Percentiles rank a stretch among this genome's conserved stretches.
Evolutionary conservation across 2,888 invertebrate species (phyloP).

Genomic region (Octodonta nipae): DNA sequence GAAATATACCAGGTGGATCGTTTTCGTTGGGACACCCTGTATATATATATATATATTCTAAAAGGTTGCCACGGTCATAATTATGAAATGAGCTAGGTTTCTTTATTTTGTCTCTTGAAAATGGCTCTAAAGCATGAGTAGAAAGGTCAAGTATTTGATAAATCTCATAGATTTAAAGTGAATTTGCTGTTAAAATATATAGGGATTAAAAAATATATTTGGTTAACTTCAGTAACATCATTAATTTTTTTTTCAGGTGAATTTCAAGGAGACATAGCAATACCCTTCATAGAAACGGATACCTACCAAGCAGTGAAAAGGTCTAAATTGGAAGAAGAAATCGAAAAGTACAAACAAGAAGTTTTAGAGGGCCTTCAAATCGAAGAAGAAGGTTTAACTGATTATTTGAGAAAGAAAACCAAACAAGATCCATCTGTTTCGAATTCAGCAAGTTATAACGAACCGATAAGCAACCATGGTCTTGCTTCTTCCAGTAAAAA

Average conservation of each 20-base stretch:
- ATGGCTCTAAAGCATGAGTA: too few species aligned
- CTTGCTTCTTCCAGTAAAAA: conserved; percentile 15
- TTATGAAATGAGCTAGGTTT: too few species aligned
- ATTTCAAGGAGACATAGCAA: conserved; percentile 73
- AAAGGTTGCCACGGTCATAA: too few species aligned
- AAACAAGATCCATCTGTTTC: conserved; percentile 42
- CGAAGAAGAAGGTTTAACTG: conserved; percentile 70
- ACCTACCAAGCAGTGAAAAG: conserved; percentile 21
- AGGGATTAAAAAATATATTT: neutral
- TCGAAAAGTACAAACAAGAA: conserved; percentile 71
- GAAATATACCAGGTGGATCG: too few species aligned
- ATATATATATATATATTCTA: too few species aligned
- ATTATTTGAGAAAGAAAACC: conserved; percentile 56
- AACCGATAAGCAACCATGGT: conserved; percentile 23
- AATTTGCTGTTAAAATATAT: too few species aligned
- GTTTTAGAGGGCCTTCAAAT: conserved; percentile 72
- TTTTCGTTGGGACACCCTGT: too few species aligned
- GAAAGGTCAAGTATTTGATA: too few species aligned
- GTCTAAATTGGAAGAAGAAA: conserved; percentile 50
- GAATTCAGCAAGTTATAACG: conserved; percentile 26
- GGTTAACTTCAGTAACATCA: too few species aligned
- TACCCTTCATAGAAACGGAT: conserved; percentile 38
- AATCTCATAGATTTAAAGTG: too few species aligned
- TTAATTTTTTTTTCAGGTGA: conserved; percentile 47
- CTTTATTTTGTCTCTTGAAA: too few species aligned